Evolutionary conservation across 2,113 vertebrate species (phyloP).

Genomic region (Sitta europaea): DNA sequence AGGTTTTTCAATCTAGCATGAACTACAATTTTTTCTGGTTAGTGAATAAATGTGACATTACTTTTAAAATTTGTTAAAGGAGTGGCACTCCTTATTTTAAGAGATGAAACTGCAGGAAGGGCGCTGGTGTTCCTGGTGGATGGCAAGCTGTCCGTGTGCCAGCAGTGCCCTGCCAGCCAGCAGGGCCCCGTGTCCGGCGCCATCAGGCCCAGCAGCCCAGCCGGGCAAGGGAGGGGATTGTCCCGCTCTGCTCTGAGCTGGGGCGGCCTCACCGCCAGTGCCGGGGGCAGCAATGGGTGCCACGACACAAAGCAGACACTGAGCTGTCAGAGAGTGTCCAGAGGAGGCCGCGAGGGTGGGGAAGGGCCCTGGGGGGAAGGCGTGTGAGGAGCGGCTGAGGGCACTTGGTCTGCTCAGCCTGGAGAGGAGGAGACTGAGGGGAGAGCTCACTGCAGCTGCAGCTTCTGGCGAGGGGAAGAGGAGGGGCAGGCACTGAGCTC

Average conservation of each 20-base stretch:
- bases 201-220: rapidly evolving
- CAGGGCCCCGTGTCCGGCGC: rapidly evolving
- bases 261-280: rapidly evolving
- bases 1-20: neutral
- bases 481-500: neutral
- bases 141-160: rapidly evolving
- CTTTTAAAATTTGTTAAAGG: neutral
- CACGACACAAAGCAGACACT: neutral
- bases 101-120: neutral
- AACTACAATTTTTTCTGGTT: neutral
- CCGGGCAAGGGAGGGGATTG: rapidly evolving
- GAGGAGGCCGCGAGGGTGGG: rapidly evolving
- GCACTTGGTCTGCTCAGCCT: neutral
- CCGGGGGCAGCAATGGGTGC: rapidly evolving
- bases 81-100: neutral
- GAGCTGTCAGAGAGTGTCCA: neutral
- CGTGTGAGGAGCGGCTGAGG: neutral
- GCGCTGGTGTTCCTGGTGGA: rapidly evolving
- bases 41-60: neutral
- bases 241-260: rapidly evolving
- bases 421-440: neutral
- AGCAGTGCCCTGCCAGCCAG: neutral
- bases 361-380: neutral
- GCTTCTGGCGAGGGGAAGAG: rapidly evolving
- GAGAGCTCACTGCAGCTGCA: neutral